Evolutionary conservation across 2,888 invertebrate genomes (phyloP).

Genomic region (Latrodectus elegans): DNA sequence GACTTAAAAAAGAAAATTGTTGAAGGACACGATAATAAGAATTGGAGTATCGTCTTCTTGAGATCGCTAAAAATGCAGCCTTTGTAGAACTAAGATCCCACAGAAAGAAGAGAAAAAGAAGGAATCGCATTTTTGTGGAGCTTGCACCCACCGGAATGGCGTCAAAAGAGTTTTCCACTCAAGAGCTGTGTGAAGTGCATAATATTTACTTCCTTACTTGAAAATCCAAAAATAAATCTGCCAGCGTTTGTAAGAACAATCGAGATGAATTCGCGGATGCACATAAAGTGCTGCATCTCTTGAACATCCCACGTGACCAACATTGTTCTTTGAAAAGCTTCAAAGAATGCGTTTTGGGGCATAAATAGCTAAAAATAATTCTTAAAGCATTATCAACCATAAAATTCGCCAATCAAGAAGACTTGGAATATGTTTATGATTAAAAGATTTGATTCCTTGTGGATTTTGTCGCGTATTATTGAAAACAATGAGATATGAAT

Average conservation of each 20-base stretch:
- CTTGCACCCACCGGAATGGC: conserved; percentile 5
- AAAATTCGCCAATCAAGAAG: too few relatives aligned
- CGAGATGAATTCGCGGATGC: background rate
- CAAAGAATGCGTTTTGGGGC: too few relatives aligned
- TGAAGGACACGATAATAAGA: conserved; percentile 42
- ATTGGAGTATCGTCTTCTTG: conserved; percentile 35
- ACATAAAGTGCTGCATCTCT: too few relatives aligned
- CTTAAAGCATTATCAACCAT: too few relatives aligned
- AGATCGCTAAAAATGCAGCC: conserved; percentile 44
- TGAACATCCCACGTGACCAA: too few relatives aligned
- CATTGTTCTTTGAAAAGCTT: too few relatives aligned
- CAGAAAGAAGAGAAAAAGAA: conserved; percentile 16
- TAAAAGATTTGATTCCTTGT: too few relatives aligned
- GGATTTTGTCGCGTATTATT: too few relatives aligned
- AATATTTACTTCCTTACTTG: conserved; percentile 23
- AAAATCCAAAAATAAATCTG: conserved; percentile 44
- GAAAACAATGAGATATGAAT: too few relatives aligned
- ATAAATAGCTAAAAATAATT: too few relatives aligned
- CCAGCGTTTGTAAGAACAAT: conserved; percentile 8
- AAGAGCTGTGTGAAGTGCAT: conserved; percentile 2
- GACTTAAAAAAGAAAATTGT: conserved; percentile 16
- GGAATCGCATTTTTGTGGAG: background rate
- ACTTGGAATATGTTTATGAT: too few relatives aligned
- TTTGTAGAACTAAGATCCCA: conserved; percentile 8
- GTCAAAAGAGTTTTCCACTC: conserved; percentile 13